Percentiles rank a stretch among this genome's conserved stretches.
phyloP scores from a whole-genome alignment of 2,888 invertebrate species.

The Cepaea hortensis region DNA sequence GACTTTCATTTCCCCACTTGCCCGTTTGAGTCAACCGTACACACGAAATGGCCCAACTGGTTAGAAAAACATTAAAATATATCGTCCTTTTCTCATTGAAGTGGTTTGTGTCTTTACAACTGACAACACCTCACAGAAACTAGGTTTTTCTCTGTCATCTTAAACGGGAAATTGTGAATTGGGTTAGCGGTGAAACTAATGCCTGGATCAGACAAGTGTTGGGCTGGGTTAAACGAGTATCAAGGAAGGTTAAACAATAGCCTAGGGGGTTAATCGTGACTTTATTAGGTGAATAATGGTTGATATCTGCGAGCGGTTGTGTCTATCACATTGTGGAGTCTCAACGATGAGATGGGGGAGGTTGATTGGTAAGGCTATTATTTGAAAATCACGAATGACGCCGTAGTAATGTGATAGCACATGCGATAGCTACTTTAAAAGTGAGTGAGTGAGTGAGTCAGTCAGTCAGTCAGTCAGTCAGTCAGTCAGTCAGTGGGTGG shows the following conservation, averaged over 20 bases:
- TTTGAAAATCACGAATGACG: too few relatives aligned
- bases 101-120: not conserved
- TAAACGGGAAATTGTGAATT: not conserved
- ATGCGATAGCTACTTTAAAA: too few relatives aligned
- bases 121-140: not conserved
- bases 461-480: too few relatives aligned
- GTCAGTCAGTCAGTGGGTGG: too few relatives aligned
- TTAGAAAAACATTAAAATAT: not conserved
- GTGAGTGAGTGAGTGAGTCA: too few relatives aligned
- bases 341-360: too few relatives aligned
- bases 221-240: not conserved
- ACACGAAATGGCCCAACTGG: too few relatives aligned
- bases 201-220: not conserved
- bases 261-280: not conserved
- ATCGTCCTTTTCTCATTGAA: not conserved
- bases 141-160: not conserved
- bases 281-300: constrained; percentile 1
- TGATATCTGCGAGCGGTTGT: not conserved
- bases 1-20: too few relatives aligned
- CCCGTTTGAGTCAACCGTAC: too few relatives aligned
- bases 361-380: too few relatives aligned
- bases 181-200: not conserved
- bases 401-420: too few relatives aligned
- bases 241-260: too few relatives aligned
- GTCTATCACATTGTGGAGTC: not conserved